These are phyloP conservation scores for Drosophila peninsularis DNA, from an alignment of 2,888 invertebrate species.

Conservation along the genomic window DNA sequence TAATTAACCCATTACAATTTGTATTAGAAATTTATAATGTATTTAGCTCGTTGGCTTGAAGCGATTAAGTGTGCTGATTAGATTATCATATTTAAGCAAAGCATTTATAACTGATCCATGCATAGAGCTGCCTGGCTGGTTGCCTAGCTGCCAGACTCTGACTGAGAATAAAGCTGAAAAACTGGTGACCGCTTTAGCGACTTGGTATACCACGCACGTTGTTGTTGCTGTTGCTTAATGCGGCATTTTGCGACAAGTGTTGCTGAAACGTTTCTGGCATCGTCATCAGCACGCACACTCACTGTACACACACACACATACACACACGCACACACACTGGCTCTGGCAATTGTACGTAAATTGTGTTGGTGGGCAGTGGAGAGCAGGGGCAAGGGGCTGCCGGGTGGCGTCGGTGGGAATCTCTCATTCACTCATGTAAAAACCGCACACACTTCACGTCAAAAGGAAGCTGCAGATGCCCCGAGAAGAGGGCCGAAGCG, in stretches of 20 bases:
- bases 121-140: constrained; percentile 15
- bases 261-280: constrained; percentile 70
- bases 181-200: constrained; percentile 51
- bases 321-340: background rate
- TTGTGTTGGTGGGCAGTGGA: constrained; percentile 53
- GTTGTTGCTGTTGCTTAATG: constrained; percentile 64
- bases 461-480: constrained; percentile 62
- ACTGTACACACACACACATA: constrained; percentile 19
- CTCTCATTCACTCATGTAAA: constrained; percentile 71
- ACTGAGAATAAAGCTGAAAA: constrained; percentile 21
- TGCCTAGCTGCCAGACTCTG: constrained; percentile 17
- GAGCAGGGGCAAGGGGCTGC: constrained; percentile 5
- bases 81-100: constrained; percentile 19
- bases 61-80: background rate
- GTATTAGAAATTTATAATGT: background rate
- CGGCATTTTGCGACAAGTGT: constrained; percentile 78
- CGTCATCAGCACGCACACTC: constrained; percentile 67
- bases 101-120: constrained; percentile 22
- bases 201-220: constrained; percentile 74
- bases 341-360: constrained; percentile 69
- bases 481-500: constrained; percentile 39
- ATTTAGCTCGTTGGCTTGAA: background rate
- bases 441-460: constrained; percentile 66
- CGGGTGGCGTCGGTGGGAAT: constrained; percentile 34
- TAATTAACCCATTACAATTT: no score